Conservation (phyloP, 2,888 invertebrate genomes). For the Rhingia rostrata region DNA sequence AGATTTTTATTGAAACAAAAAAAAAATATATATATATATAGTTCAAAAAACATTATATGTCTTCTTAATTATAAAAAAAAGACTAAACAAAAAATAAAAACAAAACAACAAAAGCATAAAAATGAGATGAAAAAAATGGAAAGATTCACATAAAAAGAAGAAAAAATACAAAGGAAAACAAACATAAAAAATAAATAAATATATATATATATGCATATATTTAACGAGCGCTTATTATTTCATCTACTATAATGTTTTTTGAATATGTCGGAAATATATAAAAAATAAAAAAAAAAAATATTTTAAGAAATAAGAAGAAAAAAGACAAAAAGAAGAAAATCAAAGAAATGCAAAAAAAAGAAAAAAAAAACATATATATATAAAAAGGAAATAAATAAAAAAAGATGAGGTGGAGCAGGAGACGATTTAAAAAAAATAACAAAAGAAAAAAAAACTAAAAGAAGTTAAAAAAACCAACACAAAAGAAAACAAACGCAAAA, state of each 20-base stretch:
- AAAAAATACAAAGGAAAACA: slow-evolving; percentile 74
- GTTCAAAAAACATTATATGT: slow-evolving; percentile 83
- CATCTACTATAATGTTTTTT: slow-evolving; percentile 83
- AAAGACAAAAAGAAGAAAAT: slow-evolving; percentile 75
- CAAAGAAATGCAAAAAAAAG: slow-evolving; percentile 68
- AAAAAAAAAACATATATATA: slow-evolving; percentile 73
- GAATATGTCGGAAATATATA: slow-evolving; percentile 78
- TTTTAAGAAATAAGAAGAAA: slow-evolving; percentile 73
- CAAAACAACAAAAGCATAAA: slow-evolving; percentile 76
- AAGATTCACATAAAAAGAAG: slow-evolving; percentile 76
- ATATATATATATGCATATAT: slow-evolving; percentile 75
- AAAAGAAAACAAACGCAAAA: slow-evolving; percentile 66
- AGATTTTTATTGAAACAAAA: slow-evolving; percentile 82
- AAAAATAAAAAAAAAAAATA: slow-evolving; percentile 73
- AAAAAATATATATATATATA: slow-evolving; percentile 77
- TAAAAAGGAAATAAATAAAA: slow-evolving; percentile 69
- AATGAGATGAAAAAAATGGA: slow-evolving; percentile 77
- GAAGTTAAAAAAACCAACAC: slow-evolving; percentile 52
- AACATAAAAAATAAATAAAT: slow-evolving; percentile 70
- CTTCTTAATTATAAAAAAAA: slow-evolving; percentile 80
- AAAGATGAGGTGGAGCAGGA: slow-evolving; percentile 54
- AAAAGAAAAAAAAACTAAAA: slow-evolving; percentile 51
- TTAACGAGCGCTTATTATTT: slow-evolving; percentile 75
- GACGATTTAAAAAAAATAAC: slow-evolving; percentile 58
- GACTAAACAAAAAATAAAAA: slow-evolving; percentile 76